These are phyloP conservation scores for Macrochelys suwanniensis DNA, from an alignment of 2,797 vertebrate species.

Conservation along the genomic window DNA sequence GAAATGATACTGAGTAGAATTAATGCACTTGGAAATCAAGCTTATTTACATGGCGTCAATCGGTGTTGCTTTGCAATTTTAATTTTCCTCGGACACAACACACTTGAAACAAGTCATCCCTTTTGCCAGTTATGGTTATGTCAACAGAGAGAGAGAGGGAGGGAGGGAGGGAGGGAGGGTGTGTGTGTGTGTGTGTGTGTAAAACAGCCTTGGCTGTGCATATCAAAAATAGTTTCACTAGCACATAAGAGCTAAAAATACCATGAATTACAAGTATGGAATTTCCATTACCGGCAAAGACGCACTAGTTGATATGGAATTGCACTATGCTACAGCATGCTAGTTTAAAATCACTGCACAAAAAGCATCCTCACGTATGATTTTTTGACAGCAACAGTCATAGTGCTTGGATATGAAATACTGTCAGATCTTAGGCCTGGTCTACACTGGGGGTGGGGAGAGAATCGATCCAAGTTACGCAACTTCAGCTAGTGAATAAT, in stretches of 20 bases:
- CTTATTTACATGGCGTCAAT: background rate
- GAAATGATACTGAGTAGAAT: background rate
- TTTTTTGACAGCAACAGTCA: background rate
- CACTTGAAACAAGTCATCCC: slow-evolving; percentile 40
- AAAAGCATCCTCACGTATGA: background rate
- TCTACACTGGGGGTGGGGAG: too few relatives aligned
- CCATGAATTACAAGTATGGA: slow-evolving; percentile 64
- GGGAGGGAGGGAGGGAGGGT: too few relatives aligned
- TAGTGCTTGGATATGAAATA: background rate
- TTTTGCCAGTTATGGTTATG: slow-evolving; percentile 33
- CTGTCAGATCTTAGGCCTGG: background rate
- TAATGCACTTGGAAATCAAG: slow-evolving; percentile 12
- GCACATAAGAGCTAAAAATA: slow-evolving; percentile 67
- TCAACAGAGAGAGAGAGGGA: too few relatives aligned
- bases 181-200: background rate
- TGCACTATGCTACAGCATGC: background rate
- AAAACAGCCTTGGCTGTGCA: slow-evolving; percentile 26
- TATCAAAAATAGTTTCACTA: slow-evolving; percentile 72
- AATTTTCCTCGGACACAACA: slow-evolving; percentile 59
- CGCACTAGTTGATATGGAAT: slow-evolving; percentile 12
- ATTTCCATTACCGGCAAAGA: background rate
- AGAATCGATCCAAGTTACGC: too few relatives aligned
- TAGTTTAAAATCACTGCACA: background rate
- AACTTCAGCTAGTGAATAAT: too few relatives aligned
- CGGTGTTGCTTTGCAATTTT: slow-evolving; percentile 18